Percentiles rank a stretch among this genome's conserved stretches.
Conservation (phyloP, 1,140 invertebrate genomes). For the Dendroctonus ponderosae region DNA sequence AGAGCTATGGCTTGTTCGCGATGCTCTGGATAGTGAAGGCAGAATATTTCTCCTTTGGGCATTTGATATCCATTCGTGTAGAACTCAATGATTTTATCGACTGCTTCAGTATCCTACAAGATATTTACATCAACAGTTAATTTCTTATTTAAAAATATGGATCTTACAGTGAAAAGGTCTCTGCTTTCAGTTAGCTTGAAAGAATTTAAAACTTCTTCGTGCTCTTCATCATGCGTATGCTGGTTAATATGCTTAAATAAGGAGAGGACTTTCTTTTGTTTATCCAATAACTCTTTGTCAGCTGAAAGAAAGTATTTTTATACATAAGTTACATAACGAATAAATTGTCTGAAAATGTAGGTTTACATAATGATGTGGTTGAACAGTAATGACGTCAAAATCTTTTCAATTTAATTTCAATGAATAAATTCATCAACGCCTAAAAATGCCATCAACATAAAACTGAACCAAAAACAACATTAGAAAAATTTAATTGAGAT, state of each 20-base stretch:
- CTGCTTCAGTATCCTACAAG: conserved; percentile 36
- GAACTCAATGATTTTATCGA: conserved; percentile 58
- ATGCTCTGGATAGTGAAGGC: conserved; percentile 60
- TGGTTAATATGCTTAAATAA: conserved; percentile 64
- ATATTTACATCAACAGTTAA: not conserved
- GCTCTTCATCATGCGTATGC: conserved; percentile 53
- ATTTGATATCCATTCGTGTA: conserved; percentile 57
- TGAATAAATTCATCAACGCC: no score
- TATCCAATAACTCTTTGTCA: conserved; percentile 53
- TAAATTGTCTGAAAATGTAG: not conserved
- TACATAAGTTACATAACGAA: not conserved
- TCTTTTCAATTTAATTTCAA: not conserved
- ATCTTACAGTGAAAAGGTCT: conserved; percentile 53
- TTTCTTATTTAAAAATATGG: conserved; percentile 2
- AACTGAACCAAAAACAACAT: no score
- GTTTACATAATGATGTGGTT: not conserved
- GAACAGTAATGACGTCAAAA: not conserved
- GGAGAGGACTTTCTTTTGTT: conserved; percentile 61
- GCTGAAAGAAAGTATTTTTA: conserved; percentile 10
- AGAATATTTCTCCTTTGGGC: conserved; percentile 62
- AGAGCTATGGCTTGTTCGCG: conserved; percentile 61
- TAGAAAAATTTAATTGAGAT: not conserved
- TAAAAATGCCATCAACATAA: no score
- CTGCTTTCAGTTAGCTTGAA: conserved; percentile 57
- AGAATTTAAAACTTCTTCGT: conserved; percentile 55